A percentile compares a stretch with the other conserved stretches of the same genome.
Conservation (phyloP, 1,140 invertebrate genomes). For the Gonioctena quinquepunctata region DNA sequence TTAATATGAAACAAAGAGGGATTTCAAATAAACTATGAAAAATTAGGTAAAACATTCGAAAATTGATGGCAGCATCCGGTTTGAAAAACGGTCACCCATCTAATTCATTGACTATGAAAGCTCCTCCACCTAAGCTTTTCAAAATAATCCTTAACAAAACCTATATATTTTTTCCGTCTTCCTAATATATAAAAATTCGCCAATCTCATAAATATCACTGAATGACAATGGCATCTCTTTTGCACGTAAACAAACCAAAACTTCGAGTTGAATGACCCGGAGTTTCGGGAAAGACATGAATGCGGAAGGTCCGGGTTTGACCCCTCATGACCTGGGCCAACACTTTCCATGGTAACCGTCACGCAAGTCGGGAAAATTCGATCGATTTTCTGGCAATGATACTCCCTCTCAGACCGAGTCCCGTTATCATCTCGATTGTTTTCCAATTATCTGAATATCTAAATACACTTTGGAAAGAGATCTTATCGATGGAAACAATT, state of each 20-base stretch:
- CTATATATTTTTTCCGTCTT: too few relatives aligned
- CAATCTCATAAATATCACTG: too few relatives aligned
- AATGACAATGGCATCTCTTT: too few relatives aligned
- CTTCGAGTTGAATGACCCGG: conserved; percentile 34
- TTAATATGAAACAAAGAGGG: too few relatives aligned
- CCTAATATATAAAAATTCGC: too few relatives aligned
- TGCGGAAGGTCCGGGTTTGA: conserved; percentile 56
- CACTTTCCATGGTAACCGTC: conserved; percentile 57
- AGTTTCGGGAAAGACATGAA: conserved; percentile 29
- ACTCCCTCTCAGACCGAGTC: conserved; percentile 32
- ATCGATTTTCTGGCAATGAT: conserved; percentile 47
- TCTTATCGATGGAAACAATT: neutral
- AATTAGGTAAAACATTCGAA: too few relatives aligned
- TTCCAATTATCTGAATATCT: conserved; percentile 10
- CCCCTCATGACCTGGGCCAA: conserved; percentile 55
- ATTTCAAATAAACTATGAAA: too few relatives aligned
- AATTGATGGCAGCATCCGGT: too few relatives aligned
- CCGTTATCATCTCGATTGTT: conserved; percentile 15
- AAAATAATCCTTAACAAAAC: too few relatives aligned
- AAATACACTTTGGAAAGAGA: neutral
- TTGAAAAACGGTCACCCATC: too few relatives aligned
- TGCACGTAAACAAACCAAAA: conserved; percentile 32
- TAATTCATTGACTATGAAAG: too few relatives aligned
- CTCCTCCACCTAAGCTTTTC: too few relatives aligned
- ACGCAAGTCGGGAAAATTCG: conserved; percentile 50